Conservation (phyloP, 2,113 vertebrate genomes). For the Eulemur rufifrons region DNA sequence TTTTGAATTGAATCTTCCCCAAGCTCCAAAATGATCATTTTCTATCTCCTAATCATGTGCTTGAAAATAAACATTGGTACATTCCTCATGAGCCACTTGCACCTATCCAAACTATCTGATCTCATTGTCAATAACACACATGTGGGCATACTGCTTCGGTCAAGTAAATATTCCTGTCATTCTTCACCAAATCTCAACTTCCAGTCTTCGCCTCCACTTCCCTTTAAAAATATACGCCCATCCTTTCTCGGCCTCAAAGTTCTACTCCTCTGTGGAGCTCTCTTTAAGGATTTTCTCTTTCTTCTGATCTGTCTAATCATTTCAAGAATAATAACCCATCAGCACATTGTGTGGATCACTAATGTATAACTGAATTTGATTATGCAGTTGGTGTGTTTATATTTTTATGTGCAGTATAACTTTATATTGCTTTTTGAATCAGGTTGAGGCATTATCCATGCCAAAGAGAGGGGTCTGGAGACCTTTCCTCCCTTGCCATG, state of each 20-base stretch:
- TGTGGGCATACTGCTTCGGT: background rate
- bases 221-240: background rate
- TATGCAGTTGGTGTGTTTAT: conserved; percentile 35
- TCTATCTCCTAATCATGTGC: background rate
- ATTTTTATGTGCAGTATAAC: conserved; percentile 47
- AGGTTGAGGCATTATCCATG: background rate
- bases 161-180: background rate
- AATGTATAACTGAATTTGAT: conserved; percentile 32
- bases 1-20: background rate
- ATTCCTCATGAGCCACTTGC: background rate
- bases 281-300: background rate
- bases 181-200: background rate
- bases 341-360: background rate
- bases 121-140: background rate
- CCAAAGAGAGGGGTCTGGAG: conserved; percentile 1
- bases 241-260: background rate
- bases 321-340: background rate
- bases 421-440: conserved; percentile 51
- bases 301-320: background rate
- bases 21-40: background rate
- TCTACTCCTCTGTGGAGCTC: background rate
- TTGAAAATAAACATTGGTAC: conserved; percentile 28
- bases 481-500: background rate
- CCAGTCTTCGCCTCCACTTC: background rate
- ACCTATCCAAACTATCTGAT: background rate